Percentiles rank a stretch among this genome's conserved stretches.
phyloP scores from a whole-genome alignment of 2,797 vertebrate species.

The Hozukius guyotensis region DNA sequence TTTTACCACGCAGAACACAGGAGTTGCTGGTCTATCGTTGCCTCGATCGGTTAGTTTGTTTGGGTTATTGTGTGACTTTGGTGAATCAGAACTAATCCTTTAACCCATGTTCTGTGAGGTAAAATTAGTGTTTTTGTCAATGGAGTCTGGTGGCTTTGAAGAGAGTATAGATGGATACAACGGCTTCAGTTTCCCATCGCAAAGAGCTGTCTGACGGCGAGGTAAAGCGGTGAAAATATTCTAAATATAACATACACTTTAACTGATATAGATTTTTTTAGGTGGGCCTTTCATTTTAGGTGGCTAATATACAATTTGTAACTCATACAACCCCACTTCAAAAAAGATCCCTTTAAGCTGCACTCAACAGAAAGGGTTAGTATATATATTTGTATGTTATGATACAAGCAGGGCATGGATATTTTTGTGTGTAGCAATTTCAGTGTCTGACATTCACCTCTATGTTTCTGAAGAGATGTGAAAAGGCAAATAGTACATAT shows the following conservation, averaged over 20 bases:
- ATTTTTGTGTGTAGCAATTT: background rate
- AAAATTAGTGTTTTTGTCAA: background rate
- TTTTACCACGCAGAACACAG: background rate
- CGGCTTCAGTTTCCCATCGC: background rate
- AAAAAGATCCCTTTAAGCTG: background rate
- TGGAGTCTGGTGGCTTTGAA: background rate
- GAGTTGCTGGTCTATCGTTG: too few species aligned
- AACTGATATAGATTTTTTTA: background rate
- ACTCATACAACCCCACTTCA: background rate
- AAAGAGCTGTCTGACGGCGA: background rate
- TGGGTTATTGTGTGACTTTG: too few species aligned
- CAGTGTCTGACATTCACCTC: conserved; percentile 29
- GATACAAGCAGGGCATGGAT: background rate
- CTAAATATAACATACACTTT: background rate
- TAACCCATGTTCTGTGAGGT: background rate
- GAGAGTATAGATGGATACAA: background rate
- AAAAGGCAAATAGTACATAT: conserved; percentile 29
- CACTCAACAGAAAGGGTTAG: conserved; percentile 58
- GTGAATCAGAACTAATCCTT: too few species aligned
- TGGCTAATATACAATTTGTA: background rate
- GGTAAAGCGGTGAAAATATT: too few species aligned
- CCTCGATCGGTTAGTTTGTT: too few species aligned
- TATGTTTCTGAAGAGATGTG: conserved; percentile 6
- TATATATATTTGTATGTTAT: background rate
- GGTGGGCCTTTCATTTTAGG: too few species aligned